Percentiles rank a stretch among this genome's conserved stretches.
Evolutionary conservation across 2,888 invertebrate species (phyloP).

Genomic region (Lepidocyrtoides sp.): DNA sequence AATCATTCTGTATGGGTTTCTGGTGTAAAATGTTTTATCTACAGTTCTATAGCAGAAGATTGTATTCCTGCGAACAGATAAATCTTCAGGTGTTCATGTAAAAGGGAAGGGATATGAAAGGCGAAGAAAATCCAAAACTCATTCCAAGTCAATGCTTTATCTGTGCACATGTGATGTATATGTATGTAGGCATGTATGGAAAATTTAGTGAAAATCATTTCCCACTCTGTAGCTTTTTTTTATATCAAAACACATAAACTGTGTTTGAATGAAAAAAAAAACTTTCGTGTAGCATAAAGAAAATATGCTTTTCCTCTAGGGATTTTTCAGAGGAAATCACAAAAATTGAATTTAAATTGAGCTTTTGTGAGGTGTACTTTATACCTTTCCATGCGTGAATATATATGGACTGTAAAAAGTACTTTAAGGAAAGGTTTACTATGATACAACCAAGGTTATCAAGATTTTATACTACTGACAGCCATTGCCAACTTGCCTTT

Average conservation of each 20-base stretch:
- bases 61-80: conserved; percentile 63
- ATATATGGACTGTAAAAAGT: not conserved
- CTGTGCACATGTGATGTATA: not conserved
- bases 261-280: not conserved
- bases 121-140: conserved; percentile 74
- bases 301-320: not conserved
- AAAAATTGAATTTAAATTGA: not conserved
- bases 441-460: conserved; percentile 15
- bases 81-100: conserved; percentile 76
- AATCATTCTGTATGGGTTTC: conserved; percentile 25
- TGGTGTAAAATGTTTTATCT: no score
- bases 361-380: not conserved
- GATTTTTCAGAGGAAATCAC: conserved; percentile 18
- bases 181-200: not conserved
- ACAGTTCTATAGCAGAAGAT: not conserved
- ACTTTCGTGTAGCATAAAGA: not conserved
- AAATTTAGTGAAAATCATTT: conserved; percentile 54
- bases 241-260: not conserved
- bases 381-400: not conserved
- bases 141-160: conserved; percentile 60
- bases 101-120: conserved; percentile 57
- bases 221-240: not conserved
- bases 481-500: not conserved
- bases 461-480: not conserved
- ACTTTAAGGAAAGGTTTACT: not conserved